These are phyloP conservation scores for Amiota minor DNA, from an alignment of 2,888 invertebrate genomes.

Conservation along the genomic window DNA sequence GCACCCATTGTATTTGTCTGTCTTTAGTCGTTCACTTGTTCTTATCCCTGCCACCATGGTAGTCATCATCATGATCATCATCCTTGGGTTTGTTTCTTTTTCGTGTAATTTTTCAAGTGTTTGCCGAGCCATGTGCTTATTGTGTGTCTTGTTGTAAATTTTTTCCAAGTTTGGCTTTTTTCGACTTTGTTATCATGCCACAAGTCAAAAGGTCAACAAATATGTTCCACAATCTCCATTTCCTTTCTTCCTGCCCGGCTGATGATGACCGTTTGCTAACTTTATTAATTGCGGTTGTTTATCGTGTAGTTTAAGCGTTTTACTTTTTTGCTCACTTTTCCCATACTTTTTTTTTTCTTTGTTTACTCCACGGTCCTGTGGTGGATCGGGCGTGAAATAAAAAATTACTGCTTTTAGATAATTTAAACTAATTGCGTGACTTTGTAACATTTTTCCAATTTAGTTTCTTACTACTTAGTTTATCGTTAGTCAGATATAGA, in stretches of 20 bases:
- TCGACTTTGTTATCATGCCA: slow-evolving; percentile 28
- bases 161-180: background rate
- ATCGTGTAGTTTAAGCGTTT: slow-evolving; percentile 55
- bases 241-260: background rate
- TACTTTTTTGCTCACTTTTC: slow-evolving; percentile 24
- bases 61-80: background rate
- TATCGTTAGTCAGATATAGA: slow-evolving; percentile 14
- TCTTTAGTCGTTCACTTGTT: background rate
- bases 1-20: slow-evolving; percentile 51
- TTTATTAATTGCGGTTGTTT: slow-evolving; percentile 68
- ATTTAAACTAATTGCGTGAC: slow-evolving; percentile 65
- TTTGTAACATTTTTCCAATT: slow-evolving; percentile 51
- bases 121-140: slow-evolving; percentile 51
- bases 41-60: background rate
- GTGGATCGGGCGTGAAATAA: slow-evolving; percentile 8
- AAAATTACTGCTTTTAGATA: slow-evolving; percentile 48
- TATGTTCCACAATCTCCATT: slow-evolving; percentile 43
- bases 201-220: slow-evolving; percentile 56
- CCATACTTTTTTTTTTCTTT: background rate
- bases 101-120: slow-evolving; percentile 61
- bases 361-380: slow-evolving; percentile 24
- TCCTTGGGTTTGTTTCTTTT: background rate
- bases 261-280: slow-evolving; percentile 42
- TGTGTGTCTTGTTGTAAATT: slow-evolving; percentile 40
- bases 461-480: background rate